phyloP scores from a whole-genome alignment of 2,797 vertebrate genomes.

The Mormyrops boulengeri region DNA sequence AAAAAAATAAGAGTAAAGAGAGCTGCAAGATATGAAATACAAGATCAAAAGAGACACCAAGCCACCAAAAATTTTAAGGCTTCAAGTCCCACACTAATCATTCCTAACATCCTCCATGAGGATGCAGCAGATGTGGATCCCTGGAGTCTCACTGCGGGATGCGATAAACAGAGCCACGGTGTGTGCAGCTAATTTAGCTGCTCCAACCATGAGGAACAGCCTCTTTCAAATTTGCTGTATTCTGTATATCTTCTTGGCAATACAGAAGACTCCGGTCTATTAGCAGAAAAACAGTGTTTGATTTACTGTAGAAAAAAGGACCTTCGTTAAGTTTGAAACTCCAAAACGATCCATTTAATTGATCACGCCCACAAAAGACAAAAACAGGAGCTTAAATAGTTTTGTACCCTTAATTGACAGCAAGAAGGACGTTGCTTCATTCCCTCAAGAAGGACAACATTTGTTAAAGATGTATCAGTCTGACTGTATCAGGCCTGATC shows the following conservation, averaged over 20 bases:
- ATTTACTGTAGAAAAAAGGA: neutral
- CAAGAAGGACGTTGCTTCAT: neutral
- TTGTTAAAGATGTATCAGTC: neutral
- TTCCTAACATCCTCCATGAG: constrained; percentile 25
- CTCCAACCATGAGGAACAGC: constrained; percentile 6
- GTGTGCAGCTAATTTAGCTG: constrained; percentile 15
- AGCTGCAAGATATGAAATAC: neutral
- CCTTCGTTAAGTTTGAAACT: neutral
- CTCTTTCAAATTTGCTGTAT: neutral
- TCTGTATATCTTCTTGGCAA: neutral
- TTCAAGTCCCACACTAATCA: constrained; percentile 19
- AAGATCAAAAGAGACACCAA: neutral
- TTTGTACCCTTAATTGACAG: neutral
- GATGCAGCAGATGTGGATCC: constrained; percentile 12
- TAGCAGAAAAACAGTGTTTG: neutral
- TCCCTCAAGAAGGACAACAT: neutral
- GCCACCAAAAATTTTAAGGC: neutral
- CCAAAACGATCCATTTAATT: neutral
- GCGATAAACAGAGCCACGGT: neutral
- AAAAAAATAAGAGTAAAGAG: neutral
- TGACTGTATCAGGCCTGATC: neutral
- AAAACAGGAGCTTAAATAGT: neutral
- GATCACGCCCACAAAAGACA: neutral
- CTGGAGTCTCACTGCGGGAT: constrained; percentile 1
- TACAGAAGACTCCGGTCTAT: neutral